These are phyloP conservation scores for Trematocara macrostoma DNA, from an alignment of 2,113 vertebrate genomes.

Conservation along the genomic window DNA sequence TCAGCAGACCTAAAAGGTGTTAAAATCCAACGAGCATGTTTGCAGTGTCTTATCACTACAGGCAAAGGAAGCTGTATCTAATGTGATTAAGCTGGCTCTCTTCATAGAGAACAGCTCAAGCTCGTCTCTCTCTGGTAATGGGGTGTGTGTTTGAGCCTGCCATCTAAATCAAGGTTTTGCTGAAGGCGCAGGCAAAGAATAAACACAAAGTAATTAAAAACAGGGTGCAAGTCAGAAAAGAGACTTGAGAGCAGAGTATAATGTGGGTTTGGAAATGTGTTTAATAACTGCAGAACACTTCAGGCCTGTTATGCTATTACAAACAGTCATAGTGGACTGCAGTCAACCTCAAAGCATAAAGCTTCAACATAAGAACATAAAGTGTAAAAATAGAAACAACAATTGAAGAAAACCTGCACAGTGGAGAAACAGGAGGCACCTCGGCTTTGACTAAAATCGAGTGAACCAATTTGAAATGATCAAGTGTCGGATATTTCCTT, in stretches of 20 bases:
- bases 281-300: not conserved
- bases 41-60: not conserved
- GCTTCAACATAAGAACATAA: not conserved
- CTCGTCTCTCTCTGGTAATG: not conserved
- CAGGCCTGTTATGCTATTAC: not conserved
- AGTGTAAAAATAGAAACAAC: not conserved
- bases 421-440: not conserved
- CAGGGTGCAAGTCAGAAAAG: not conserved
- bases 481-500: not conserved
- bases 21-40: not conserved
- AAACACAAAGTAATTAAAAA: not conserved
- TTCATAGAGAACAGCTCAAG: not conserved
- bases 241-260: not conserved
- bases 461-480: not conserved
- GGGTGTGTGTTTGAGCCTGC: not conserved
- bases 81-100: constrained; percentile 21
- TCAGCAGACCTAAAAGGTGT: not conserved
- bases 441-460: not conserved
- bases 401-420: not conserved
- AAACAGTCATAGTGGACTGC: not conserved
- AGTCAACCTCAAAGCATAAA: not conserved
- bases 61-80: not conserved
- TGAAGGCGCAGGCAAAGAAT: not conserved
- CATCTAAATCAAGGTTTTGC: not conserved
- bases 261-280: not conserved